Evolutionary conservation across 2,888 invertebrate species (phyloP), one percentile per base, ranked within the genome.

Genomic region (Hypena proboscidalis): DNA sequence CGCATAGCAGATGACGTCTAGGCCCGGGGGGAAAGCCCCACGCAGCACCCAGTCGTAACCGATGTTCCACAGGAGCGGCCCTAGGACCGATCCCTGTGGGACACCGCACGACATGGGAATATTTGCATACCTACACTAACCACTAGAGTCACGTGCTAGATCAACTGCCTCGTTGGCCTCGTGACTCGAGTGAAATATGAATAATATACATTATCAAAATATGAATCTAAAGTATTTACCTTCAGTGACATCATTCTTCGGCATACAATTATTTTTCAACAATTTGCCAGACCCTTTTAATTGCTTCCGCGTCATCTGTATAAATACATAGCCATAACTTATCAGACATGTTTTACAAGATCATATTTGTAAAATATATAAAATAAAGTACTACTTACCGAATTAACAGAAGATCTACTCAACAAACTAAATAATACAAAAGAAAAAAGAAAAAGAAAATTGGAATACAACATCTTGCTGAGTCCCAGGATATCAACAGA

Each of bases 231-330:
- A 8, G 26, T n/a, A 13, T 9, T 57, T 45, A 80, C 77, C 80
- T 64, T 79, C 80, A 6, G 72, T 74, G 0, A 80, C 76, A 23
- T 70, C 58, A 37, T 70, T 67, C 57, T 81, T 81, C 1, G 67
- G 64, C 63, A 75, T 70, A 43, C 81, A 80, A n/a, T 67, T 54
- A 15, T 79, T 80, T 46, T 74, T 80, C 2, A 80, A 31, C 21
- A 77, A 36, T 49, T 76, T 74, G 1, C 73, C 69, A 0, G 80
- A 74, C 34, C 58, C 74, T 53, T 81, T 80, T 10, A 82, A 31
- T 51, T 81, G 80, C 19, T 76, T 69, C 35, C 70, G 67, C 0
- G 80, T 73, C 78, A 83, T 76, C 78, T 82, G 43, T 11, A 14
- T 26, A n/a, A n/a, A n/a, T n/a, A n/a, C n/a, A n/a, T n/a, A n/a